Conservation (phyloP, 2,888 invertebrate genomes). For the Leptinotarsa juncta region DNA sequence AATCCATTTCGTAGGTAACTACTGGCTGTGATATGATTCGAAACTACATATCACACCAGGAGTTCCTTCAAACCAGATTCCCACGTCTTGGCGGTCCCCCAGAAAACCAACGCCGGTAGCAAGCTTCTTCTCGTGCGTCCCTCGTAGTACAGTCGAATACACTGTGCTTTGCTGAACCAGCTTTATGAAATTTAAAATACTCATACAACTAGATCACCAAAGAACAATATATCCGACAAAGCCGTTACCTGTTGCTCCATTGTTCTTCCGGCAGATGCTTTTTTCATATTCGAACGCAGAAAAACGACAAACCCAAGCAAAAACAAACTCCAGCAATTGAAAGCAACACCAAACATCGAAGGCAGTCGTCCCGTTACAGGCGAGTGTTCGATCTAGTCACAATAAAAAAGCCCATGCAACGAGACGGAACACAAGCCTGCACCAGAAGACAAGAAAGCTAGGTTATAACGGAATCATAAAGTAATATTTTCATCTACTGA, state of each 20-base stretch:
- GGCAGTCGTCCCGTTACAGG: conserved; percentile 58
- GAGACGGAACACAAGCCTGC: conserved; percentile 63
- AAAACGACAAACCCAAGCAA: conserved; percentile 23
- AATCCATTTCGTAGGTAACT: conserved; percentile 66
- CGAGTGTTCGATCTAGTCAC: conserved; percentile 67
- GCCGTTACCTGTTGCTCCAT: conserved; percentile 36
- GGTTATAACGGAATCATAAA: conserved; percentile 37
- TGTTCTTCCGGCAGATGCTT: conserved; percentile 1
- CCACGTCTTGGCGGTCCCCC: conserved; percentile 44
- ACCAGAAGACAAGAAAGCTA: conserved; percentile 52
- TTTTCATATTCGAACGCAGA: not conserved
- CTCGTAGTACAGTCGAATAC: conserved; percentile 61
- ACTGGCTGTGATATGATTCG: conserved; percentile 66
- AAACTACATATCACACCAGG: conserved; percentile 66
- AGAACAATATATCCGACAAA: conserved; percentile 65
- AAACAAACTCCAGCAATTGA: conserved; percentile 19
- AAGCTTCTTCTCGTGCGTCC: conserved; percentile 29
- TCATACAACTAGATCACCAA: conserved; percentile 68
- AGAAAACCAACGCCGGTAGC: not conserved
- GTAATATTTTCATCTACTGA: not conserved
- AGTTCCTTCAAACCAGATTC: conserved; percentile 67
- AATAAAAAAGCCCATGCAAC: conserved; percentile 57
- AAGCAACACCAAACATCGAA: conserved; percentile 36
- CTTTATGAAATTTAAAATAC: conserved; percentile 64
- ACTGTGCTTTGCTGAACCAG: conserved; percentile 68